These are phyloP conservation scores for Spisula solida DNA, from an alignment of 2,888 invertebrate species.

Conservation along the genomic window DNA sequence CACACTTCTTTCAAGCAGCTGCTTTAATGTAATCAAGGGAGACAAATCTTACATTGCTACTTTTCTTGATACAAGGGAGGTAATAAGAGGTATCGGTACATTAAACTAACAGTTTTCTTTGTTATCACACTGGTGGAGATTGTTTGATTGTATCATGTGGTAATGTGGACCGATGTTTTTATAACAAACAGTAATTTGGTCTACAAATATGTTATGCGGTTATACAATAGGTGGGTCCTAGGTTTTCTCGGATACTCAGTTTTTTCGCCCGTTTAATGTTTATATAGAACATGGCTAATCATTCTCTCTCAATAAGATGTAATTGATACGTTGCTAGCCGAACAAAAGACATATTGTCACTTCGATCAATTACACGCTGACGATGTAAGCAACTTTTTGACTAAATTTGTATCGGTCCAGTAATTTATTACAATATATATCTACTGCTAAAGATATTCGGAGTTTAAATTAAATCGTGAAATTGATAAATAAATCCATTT, in stretches of 20 bases:
- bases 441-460: background rate
- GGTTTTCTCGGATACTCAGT: conserved; percentile 34
- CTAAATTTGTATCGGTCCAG: conserved; percentile 46
- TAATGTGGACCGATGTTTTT: conserved; percentile 47
- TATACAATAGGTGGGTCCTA: conserved; percentile 37
- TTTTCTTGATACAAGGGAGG: conserved; percentile 25
- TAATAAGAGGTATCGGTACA: background rate
- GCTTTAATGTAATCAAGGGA: conserved; percentile 39
- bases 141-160: conserved; percentile 46
- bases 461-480: conserved; percentile 19
- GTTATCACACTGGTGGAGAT: conserved; percentile 4
- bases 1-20: background rate
- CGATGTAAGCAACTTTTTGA: conserved; percentile 47
- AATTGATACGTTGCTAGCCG: conserved; percentile 48
- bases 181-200: conserved; percentile 47
- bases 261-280: conserved; percentile 32
- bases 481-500: conserved; percentile 15
- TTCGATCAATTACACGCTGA: conserved; percentile 41
- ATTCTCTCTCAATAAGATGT: conserved; percentile 40
- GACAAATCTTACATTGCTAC: conserved; percentile 13
- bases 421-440: conserved; percentile 47
- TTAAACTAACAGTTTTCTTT: conserved; percentile 14
- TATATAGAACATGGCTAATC: conserved; percentile 29
- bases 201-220: conserved; percentile 42
- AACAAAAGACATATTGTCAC: conserved; percentile 49